These are phyloP conservation scores for Noctua janthe DNA, from an alignment of 2,888 invertebrate species.

Conservation along the genomic window DNA sequence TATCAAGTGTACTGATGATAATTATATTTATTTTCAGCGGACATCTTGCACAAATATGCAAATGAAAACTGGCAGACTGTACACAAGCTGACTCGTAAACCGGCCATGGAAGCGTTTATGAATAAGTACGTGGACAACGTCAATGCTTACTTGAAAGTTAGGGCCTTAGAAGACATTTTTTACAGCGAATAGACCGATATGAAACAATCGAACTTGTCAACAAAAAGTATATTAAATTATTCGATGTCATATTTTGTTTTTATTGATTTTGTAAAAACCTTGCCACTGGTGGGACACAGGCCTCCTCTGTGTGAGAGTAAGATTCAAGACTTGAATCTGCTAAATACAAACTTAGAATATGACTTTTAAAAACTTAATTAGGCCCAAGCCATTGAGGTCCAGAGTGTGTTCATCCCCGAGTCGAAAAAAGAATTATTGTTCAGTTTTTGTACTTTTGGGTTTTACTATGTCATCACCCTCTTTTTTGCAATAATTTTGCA, in stretches of 20 bases:
- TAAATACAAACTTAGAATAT: too few species aligned
- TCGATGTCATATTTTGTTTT: background rate
- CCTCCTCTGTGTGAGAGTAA: accelerated
- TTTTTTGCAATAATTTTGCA: too few species aligned
- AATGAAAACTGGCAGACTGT: conserved; percentile 27
- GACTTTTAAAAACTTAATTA: too few species aligned
- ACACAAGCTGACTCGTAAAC: conserved; percentile 9
- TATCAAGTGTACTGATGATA: too few species aligned
- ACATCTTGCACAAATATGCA: conserved; percentile 6
- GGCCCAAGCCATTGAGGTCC: too few species aligned
- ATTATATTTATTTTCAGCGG: conserved; percentile 15
- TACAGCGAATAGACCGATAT: background rate
- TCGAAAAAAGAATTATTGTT: too few species aligned
- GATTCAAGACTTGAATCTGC: too few species aligned
- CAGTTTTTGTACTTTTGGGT: background rate
- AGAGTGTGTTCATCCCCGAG: too few species aligned
- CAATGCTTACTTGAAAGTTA: conserved; percentile 11
- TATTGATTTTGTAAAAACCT: background rate
- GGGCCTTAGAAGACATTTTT: background rate
- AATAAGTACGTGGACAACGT: conserved; percentile 14
- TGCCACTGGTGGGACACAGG: background rate
- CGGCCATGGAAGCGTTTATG: conserved; percentile 26
- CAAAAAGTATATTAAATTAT: background rate
- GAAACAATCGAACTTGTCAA: background rate
- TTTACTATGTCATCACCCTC: too few species aligned